A percentile compares a stretch with the other conserved stretches of the same genome.
phyloP scores from a whole-genome alignment of 2,797 vertebrate species.

The Hoplostethus mediterraneus region DNA sequence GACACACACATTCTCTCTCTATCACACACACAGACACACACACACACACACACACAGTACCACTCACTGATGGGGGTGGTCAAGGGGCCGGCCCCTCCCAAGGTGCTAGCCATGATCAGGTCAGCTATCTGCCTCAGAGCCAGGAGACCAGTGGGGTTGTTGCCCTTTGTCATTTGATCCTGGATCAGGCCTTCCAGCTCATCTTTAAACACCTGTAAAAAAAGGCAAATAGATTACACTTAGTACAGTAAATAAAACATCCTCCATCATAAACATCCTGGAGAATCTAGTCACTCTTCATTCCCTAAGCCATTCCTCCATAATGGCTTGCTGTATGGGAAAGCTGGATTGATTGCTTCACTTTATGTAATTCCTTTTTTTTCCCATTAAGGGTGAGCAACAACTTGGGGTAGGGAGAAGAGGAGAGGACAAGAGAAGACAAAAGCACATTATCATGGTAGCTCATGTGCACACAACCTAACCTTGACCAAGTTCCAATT shows the following conservation, averaged over 20 bases:
- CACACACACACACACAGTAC: constrained; percentile 34
- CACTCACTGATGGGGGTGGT: constrained; percentile 93
- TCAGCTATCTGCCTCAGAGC: constrained; percentile 95
- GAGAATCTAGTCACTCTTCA: neutral
- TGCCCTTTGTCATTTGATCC: constrained; percentile 94
- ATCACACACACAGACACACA: constrained; percentile 1
- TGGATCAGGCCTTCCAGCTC: constrained; percentile 95
- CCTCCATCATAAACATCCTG: neutral
- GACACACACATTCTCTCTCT: constrained; percentile 27
- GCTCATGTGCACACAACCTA: constrained; percentile 22
- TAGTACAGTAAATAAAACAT: neutral
- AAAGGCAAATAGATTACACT: constrained; percentile 35
- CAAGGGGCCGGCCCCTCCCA: constrained; percentile 87
- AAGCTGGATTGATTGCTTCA: neutral
- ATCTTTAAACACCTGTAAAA: constrained; percentile 94
- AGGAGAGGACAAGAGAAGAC: neutral
- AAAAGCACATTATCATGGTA: constrained; percentile 28
- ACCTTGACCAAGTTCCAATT: constrained; percentile 41
- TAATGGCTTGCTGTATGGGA: neutral
- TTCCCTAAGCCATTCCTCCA: neutral
- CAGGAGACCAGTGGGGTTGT: constrained; percentile 91
- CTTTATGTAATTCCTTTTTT: neutral
- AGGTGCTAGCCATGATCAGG: constrained; percentile 91
- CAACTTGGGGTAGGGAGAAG: neutral
- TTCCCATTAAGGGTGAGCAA: neutral